A percentile compares a stretch with the other conserved stretches of the same genome.
These are phyloP conservation scores for Campylomormyrus numenius DNA, from an alignment of 2,113 vertebrate genomes.

Conservation along the genomic window DNA sequence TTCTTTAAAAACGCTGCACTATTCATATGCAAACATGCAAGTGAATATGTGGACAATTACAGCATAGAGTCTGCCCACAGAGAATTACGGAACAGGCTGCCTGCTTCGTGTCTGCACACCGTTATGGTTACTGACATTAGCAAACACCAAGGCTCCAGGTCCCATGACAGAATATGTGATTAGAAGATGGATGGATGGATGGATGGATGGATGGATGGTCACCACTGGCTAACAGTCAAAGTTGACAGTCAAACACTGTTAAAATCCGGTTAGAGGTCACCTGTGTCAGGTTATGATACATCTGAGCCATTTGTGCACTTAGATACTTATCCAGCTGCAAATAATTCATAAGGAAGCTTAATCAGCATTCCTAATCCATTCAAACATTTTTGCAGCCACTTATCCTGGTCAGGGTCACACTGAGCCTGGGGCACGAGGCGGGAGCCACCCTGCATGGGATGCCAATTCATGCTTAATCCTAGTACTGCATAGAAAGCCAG, in stretches of 20 bases:
- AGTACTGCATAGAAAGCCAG: background rate
- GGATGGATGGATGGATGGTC: background rate
- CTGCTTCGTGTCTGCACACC: background rate
- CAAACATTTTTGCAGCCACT: background rate
- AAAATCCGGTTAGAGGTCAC: background rate
- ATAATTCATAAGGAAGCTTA: background rate
- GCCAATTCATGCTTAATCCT: background rate
- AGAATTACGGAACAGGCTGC: background rate
- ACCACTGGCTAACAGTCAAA: background rate
- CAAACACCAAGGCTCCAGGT: background rate
- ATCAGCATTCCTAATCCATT: background rate
- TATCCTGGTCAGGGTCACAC: background rate
- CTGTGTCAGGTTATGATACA: background rate
- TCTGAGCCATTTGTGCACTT: background rate
- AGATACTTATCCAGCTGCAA: background rate
- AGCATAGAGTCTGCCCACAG: background rate
- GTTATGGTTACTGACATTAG: background rate
- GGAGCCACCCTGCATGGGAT: background rate
- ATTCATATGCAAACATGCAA: background rate
- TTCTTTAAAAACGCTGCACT: background rate
- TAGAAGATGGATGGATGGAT: background rate
- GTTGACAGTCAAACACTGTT: background rate
- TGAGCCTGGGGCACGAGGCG: background rate
- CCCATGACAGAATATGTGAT: background rate
- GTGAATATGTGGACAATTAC: background rate